These are phyloP conservation scores for Ictalurus furcatus DNA, from an alignment of 2,113 vertebrate species.

Conservation along the genomic window DNA sequence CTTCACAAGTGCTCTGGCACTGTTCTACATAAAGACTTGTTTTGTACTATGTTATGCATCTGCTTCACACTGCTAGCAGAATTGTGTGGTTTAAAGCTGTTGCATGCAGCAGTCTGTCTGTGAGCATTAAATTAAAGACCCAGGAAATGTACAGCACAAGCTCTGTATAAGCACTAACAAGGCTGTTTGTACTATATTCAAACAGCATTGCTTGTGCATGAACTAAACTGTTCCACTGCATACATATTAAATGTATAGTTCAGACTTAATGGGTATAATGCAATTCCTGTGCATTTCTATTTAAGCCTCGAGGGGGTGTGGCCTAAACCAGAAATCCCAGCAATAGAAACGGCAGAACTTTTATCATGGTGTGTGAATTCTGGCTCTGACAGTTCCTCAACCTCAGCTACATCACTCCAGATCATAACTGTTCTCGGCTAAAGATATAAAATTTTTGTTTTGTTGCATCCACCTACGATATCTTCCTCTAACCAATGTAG, in stretches of 20 bases:
- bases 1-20: not conserved
- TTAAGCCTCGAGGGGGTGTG: not conserved
- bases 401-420: not conserved
- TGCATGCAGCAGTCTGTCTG: not conserved
- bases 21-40: not conserved
- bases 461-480: not conserved
- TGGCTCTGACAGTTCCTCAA: not conserved
- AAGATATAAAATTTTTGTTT: not conserved
- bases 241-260: not conserved
- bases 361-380: not conserved
- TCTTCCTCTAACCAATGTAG: not conserved
- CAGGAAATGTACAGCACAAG: not conserved
- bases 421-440: not conserved
- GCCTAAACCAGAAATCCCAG: not conserved
- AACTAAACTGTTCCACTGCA: not conserved
- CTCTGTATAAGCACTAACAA: not conserved
- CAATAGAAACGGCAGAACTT: not conserved
- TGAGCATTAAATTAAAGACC: not conserved
- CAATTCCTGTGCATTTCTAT: not conserved
- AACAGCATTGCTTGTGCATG: not conserved
- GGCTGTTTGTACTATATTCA: not conserved
- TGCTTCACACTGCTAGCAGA: not conserved
- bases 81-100: not conserved
- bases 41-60: not conserved
- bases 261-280: not conserved